Evolutionary conservation across 2,888 invertebrate species (phyloP), one percentile per base, ranked within the genome.

Genomic region (Cerastis leucographa): DNA sequence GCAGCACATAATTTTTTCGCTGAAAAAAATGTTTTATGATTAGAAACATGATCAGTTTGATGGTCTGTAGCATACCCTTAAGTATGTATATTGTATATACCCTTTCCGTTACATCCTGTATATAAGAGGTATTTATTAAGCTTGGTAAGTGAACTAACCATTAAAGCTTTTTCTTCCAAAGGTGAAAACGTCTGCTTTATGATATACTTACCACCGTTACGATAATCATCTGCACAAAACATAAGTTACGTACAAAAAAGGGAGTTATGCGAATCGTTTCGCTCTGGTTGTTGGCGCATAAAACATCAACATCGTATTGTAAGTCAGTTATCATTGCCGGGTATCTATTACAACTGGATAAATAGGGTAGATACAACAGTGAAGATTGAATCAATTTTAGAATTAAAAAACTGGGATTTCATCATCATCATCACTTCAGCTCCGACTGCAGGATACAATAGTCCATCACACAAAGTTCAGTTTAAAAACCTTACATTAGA

Each of bases 261-360:
- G 62, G 51, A 75, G 76, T 80, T 75, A 84, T 78, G 80, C 54
- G 78, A 67, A 78, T 64, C 42, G 69, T 69, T 25, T 51, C 74
- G 85, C 83, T 86, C 87, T 87, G 71, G 6, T 87, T 86, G 42
- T 49, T 59, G 0, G 29, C 46, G 71, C 46, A 54, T 71, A 56
- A 44, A 73, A 78, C 62, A 25, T 72, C 65, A 82, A 61, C 71
- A 69, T 83, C n/a, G 25, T 84, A 67, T 49, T 64, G 44, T 72
- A 19, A 74, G 61, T 51, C 25, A 40, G 62, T 70, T 71, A 76
- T 73, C 66, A 74, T 69, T 66, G 29, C 49, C 62, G 40, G 12
- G 51, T 66, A 40, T 19, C 35, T 49, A 59, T 59, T 59, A 59
- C 56, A 59, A 9, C 9, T 71, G 11, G n/a, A 35, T 40, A 35